Percentiles rank a stretch among this genome's conserved stretches.
These are phyloP conservation scores for Apteryx owenii DNA, from an alignment of 2,113 vertebrate species.

Conservation along the genomic window DNA sequence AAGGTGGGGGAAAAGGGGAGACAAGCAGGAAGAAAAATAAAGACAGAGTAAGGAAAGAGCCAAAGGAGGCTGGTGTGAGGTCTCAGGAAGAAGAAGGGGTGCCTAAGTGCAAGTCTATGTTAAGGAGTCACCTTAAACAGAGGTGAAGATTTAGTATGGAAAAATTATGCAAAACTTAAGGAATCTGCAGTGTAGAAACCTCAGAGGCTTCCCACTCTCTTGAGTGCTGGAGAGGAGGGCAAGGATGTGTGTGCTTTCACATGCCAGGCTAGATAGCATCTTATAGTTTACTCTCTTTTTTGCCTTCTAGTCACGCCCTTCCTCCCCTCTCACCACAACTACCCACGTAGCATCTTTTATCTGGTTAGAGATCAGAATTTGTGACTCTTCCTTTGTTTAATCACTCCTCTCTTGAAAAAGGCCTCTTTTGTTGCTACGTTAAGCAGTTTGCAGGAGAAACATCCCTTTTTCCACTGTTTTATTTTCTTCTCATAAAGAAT, in stretches of 20 bases:
- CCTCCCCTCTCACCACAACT: neutral
- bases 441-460: neutral
- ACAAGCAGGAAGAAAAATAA: neutral
- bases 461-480: neutral
- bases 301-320: neutral
- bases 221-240: neutral
- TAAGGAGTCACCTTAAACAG: neutral
- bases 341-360: neutral
- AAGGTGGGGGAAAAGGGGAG: neutral
- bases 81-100: neutral
- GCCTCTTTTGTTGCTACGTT: neutral
- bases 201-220: neutral
- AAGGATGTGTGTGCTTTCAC: neutral
- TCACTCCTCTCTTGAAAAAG: neutral
- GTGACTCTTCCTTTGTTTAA: neutral
- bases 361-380: constrained; percentile 20
- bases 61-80: neutral
- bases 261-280: neutral
- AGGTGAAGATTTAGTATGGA: neutral
- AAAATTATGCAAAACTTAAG: neutral
- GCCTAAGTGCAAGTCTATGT: neutral
- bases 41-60: neutral
- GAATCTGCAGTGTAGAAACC: neutral
- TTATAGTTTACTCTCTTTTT: neutral
- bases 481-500: neutral